phyloP scores from a whole-genome alignment of 2,113 vertebrate genomes.

The Xyrauchen texanus region DNA sequence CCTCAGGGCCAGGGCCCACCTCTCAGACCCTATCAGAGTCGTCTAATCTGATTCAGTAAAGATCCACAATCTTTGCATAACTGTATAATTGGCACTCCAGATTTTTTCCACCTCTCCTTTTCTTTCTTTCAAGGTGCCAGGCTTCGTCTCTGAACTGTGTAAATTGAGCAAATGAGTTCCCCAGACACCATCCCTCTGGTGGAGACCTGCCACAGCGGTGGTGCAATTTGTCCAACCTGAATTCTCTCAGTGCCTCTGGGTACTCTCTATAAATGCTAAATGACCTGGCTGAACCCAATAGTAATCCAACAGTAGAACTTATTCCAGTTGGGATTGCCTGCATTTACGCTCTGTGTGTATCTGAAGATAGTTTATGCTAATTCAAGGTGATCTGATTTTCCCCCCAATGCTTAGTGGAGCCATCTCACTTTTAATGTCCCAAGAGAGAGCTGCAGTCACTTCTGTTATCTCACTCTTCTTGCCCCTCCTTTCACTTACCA shows the following conservation, averaged over 20 bases:
- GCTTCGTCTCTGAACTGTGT: slow-evolving; percentile 65
- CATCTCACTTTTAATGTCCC: slow-evolving; percentile 51
- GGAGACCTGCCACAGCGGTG: slow-evolving; percentile 65
- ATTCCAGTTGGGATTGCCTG: slow-evolving; percentile 66
- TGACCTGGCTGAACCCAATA: slow-evolving; percentile 72
- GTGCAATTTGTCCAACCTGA: slow-evolving; percentile 76
- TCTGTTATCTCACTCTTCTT: slow-evolving; percentile 29
- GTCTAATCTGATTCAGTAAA: slow-evolving; percentile 20
- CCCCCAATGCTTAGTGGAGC: slow-evolving; percentile 67
- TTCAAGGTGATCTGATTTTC: slow-evolving; percentile 77
- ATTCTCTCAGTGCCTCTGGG: slow-evolving; percentile 69
- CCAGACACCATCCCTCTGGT: slow-evolving; percentile 55
- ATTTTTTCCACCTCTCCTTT: slow-evolving; percentile 45
- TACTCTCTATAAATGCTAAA: slow-evolving; percentile 74
- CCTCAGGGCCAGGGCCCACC: background rate
- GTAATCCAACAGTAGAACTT: slow-evolving; percentile 71
- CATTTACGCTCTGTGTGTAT: slow-evolving; percentile 60
- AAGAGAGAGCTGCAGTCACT: slow-evolving; percentile 63
- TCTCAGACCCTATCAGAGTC: slow-evolving; percentile 1
- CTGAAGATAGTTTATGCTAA: slow-evolving; percentile 77
- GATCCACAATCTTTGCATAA: slow-evolving; percentile 55
- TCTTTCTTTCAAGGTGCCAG: slow-evolving; percentile 46
- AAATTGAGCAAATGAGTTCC: slow-evolving; percentile 71
- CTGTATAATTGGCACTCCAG: slow-evolving; percentile 66
- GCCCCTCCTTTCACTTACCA: background rate